Evolutionary conservation across 1,140 invertebrate genomes (phyloP), one percentile per base, ranked within the genome.

Genomic region (Drosophila pruinosa): DNA sequence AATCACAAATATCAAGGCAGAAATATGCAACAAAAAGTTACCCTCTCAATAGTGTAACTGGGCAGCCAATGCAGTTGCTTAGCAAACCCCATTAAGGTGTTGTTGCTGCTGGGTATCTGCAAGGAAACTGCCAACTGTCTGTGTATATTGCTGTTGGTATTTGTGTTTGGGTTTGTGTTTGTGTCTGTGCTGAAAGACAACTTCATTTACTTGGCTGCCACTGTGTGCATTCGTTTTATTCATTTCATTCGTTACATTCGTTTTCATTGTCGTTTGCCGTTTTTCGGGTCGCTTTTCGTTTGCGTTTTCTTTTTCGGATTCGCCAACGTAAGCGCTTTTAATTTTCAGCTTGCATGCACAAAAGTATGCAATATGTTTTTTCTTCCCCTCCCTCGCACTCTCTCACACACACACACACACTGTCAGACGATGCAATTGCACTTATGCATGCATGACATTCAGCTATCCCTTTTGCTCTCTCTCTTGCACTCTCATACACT

Each of bases 341-440:
- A 88, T 88, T 88, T 88, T 89, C 82, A 86, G 82, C 82, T 86
- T 82, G 82, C 82, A 86, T 88, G 83, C 82, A 89, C 83, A 88
- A 88, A 82, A 88, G 75, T 88, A 78, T 88, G 82, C 82, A 88
- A 88, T 89, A 89, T 82, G 83, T 72, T 78, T 78, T 75, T 77
- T 68, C 31, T 17, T 5, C 36, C 7, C 8, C 17, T 8, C 22
- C 0, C 26, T 2, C 41, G 1, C n/a, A 31, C 26, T 2, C 41
- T 2, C n/a, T 22, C 41, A 34, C 17, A 17, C 15, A 54, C 14
- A 15, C 15, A 8, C 15, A 6, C 7, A 17, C 4, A 39, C 4
- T 15, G 7, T n/a, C 47, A 50, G 19, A 47, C 47, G 38, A 26
- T 67, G 56, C 70, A 62, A 63, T 75, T 75, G 78, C 78, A 82